Conservation (phyloP, 2,888 invertebrate species). For the Caenorhabditis imperialis region DNA sequence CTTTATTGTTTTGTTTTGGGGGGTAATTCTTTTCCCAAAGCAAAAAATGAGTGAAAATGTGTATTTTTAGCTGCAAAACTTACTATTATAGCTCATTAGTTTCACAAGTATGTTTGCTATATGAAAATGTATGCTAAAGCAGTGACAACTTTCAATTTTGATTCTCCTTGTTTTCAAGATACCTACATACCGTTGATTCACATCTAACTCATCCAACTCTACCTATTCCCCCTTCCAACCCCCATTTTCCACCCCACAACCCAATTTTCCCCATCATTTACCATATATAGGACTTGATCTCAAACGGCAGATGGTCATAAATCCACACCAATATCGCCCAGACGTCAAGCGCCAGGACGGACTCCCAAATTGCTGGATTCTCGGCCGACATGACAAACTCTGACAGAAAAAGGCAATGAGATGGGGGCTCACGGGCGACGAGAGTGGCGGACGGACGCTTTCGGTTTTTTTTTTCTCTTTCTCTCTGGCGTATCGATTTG, state of each 20-base stretch:
- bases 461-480: neutral
- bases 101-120: no score
- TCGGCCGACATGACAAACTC: conserved; percentile 35
- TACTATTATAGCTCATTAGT: no score
- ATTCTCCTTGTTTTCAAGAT: no score
- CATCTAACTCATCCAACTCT: no score
- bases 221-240: no score
- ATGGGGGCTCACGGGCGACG: conserved; percentile 14
- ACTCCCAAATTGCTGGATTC: conserved; percentile 56
- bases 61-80: no score
- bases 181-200: no score
- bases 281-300: conserved; percentile 63
- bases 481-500: conserved; percentile 28
- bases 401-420: neutral
- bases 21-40: no score
- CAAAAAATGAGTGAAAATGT: no score
- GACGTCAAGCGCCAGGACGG: conserved; percentile 53
- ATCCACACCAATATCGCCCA: conserved; percentile 59
- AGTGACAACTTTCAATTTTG: no score
- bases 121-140: no score
- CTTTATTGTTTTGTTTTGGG: no score
- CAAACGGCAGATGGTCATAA: conserved; percentile 59
- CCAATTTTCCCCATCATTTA: conserved; percentile 19
- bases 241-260: neutral
- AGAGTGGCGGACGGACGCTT: conserved; percentile 11